These are phyloP conservation scores for Drosophila neutralis DNA, from an alignment of 2,888 invertebrate species.

Conservation along the genomic window DNA sequence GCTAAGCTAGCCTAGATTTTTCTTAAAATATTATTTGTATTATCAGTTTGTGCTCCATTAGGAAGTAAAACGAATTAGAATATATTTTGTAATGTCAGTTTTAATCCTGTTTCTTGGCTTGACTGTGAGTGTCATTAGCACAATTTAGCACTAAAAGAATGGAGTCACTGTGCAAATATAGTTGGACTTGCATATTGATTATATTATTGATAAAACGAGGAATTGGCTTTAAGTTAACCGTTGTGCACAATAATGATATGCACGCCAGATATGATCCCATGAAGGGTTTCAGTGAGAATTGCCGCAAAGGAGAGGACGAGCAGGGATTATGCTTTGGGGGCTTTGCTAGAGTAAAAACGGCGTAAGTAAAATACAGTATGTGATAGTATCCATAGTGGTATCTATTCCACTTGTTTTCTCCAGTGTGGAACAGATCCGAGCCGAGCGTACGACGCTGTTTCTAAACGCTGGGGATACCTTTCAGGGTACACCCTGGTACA, in stretches of 20 bases:
- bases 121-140: neutral
- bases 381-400: neutral
- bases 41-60: neutral
- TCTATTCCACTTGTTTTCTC: neutral
- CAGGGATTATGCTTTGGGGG: constrained; percentile 91
- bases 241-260: constrained; percentile 95
- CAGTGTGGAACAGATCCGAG: constrained; percentile 34
- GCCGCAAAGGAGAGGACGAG: constrained; percentile 85
- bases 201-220: neutral
- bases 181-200: constrained; percentile 14
- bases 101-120: neutral
- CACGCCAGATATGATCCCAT: constrained; percentile 92
- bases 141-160: neutral
- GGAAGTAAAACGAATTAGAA: neutral
- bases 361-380: constrained; percentile 45
- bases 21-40: neutral
- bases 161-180: neutral
- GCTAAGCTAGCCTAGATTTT: neutral
- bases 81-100: neutral
- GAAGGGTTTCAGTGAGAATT: constrained; percentile 87
- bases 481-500: constrained; percentile 93
- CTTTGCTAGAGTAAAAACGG: constrained; percentile 89
- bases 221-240: constrained; percentile 66
- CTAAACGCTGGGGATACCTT: constrained; percentile 95
- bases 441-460: constrained; percentile 85